phyloP scores from a whole-genome alignment of 2,888 invertebrate species.

The Thereva unica region DNA sequence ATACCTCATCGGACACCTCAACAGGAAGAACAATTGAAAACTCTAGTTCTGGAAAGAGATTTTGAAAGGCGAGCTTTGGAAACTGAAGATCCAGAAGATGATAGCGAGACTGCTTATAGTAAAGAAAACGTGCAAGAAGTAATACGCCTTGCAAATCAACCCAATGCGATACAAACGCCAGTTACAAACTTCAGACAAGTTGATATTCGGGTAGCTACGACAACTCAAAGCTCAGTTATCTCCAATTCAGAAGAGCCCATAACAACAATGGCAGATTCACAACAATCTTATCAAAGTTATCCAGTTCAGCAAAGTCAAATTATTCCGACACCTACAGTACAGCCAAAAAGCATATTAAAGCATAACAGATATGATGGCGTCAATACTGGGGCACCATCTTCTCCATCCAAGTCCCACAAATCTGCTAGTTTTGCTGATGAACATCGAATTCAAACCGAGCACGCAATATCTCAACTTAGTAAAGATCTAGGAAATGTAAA shows the following conservation, averaged over 20 bases:
- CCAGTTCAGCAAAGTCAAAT: conserved; percentile 43
- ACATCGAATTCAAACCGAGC: conserved; percentile 51
- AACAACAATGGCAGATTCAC: conserved; percentile 42
- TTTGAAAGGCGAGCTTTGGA: conserved; percentile 90
- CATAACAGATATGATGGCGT: conserved; percentile 52
- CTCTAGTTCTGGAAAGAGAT: conserved; percentile 90
- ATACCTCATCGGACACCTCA: conserved; percentile 71
- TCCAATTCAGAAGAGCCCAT: conserved; percentile 47
- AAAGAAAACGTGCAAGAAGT: conserved; percentile 61
- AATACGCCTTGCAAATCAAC: conserved; percentile 58
- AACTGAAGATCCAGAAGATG: conserved; percentile 70
- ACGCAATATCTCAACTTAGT: conserved; percentile 51
- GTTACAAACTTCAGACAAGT: conserved; percentile 58
- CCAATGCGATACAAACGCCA: conserved; percentile 57
- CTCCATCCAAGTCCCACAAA: conserved; percentile 57
- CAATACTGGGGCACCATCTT: conserved; percentile 50
- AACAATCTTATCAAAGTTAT: conserved; percentile 47
- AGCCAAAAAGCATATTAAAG: conserved; percentile 58
- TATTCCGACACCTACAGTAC: conserved; percentile 44
- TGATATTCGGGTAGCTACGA: conserved; percentile 52
- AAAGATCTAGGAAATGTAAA: conserved; percentile 52
- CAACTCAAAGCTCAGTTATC: conserved; percentile 46
- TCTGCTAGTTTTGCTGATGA: conserved; percentile 57
- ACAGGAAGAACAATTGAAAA: conserved; percentile 85
- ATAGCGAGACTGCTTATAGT: conserved; percentile 60